Evolutionary conservation across 2,888 invertebrate genomes (phyloP).

Genomic region (Cosmopolites sordidus): DNA sequence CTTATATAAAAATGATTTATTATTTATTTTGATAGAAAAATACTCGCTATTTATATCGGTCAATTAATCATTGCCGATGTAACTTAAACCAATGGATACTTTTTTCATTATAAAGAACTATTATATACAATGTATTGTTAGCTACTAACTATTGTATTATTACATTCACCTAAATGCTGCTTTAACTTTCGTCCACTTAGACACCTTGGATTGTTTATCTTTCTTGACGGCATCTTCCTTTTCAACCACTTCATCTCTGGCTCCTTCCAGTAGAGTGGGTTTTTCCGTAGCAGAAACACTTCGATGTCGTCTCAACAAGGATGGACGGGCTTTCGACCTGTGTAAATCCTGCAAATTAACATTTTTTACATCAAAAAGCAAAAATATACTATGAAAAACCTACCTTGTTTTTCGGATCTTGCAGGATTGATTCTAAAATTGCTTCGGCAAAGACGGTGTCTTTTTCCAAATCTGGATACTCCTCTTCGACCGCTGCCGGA

Average conservation of each 20-base stretch:
- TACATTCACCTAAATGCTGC: constrained; percentile 72
- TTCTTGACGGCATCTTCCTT: constrained; percentile 18
- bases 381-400: neutral
- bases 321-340: constrained; percentile 45
- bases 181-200: constrained; percentile 87
- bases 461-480: constrained; percentile 58
- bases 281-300: constrained; percentile 60
- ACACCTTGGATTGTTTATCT: constrained; percentile 57
- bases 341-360: constrained; percentile 16
- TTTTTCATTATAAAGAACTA: too few relatives aligned
- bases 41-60: too few relatives aligned
- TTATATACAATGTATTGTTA: too few relatives aligned
- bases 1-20: too few relatives aligned
- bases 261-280: constrained; percentile 22
- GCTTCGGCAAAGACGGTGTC: constrained; percentile 60
- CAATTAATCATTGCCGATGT: too few relatives aligned
- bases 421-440: constrained; percentile 61
- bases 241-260: constrained; percentile 11
- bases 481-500: constrained; percentile 43
- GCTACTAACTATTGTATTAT: too few relatives aligned
- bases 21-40: too few relatives aligned
- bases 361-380: neutral
- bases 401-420: constrained; percentile 36
- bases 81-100: too few relatives aligned
- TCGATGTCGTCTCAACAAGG: constrained; percentile 51